Percentiles rank a stretch among this genome's conserved stretches.
Evolutionary conservation across 2,888 invertebrate species (phyloP).

Genomic region (Baccha elongata): DNA sequence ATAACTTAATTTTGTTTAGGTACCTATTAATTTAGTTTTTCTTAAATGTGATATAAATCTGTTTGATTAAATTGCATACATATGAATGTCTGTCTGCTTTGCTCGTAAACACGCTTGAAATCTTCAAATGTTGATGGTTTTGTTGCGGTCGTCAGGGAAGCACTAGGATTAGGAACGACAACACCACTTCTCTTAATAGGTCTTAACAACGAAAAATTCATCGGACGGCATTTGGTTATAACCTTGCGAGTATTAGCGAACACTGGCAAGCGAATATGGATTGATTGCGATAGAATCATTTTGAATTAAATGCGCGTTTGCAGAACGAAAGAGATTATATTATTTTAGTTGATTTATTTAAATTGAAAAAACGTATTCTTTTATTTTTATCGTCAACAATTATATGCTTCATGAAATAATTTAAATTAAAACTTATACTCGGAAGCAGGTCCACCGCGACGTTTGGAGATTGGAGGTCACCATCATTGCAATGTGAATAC

Average conservation of each 20-base stretch:
- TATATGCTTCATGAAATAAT: not conserved
- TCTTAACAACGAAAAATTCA: constrained; percentile 38
- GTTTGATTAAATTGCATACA: constrained; percentile 86
- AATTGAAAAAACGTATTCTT: constrained; percentile 1
- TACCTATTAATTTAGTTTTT: too few relatives aligned
- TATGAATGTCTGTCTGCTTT: constrained; percentile 87
- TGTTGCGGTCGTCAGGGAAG: constrained; percentile 2
- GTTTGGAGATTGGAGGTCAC: not conserved
- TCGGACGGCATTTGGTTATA: constrained; percentile 38
- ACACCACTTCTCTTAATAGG: not conserved
- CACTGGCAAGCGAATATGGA: constrained; percentile 31
- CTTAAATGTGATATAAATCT: too few relatives aligned
- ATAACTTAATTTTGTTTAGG: too few relatives aligned
- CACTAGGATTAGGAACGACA: not conserved
- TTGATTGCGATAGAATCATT: constrained; percentile 55
- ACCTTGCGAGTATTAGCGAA: constrained; percentile 33
- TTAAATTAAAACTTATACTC: not conserved
- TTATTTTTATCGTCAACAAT: not conserved
- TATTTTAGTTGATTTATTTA: not conserved
- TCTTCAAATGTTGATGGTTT: constrained; percentile 75
- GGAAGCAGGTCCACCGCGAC: not conserved
- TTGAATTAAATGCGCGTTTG: constrained; percentile 8
- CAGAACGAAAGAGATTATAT: not conserved
- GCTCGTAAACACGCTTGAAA: constrained; percentile 85
- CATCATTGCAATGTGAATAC: constrained; percentile 21